Conservation (phyloP, 2,797 vertebrate genomes). For the Mormyrops attenuatus region DNA sequence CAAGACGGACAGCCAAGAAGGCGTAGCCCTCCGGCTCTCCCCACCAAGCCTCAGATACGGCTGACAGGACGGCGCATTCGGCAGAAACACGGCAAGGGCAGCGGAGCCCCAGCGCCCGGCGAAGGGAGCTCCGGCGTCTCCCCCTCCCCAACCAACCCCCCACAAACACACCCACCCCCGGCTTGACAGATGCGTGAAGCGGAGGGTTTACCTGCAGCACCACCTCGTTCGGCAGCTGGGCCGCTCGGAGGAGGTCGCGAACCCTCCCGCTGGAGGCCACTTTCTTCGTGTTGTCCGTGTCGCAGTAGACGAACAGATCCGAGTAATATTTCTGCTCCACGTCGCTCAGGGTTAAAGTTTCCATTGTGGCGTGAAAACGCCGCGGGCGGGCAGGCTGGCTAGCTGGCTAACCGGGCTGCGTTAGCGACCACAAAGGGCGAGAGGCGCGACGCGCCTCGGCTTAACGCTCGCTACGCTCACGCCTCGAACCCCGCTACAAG, state of each 20-base stretch:
- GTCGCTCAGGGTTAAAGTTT: conserved; percentile 90
- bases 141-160: not conserved
- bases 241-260: conserved; percentile 92
- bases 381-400: conserved; percentile 36
- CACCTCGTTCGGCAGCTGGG: conserved; percentile 90
- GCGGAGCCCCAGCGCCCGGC: not conserved
- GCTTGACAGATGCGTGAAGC: conserved; percentile 3
- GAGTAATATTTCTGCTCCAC: conserved; percentile 96
- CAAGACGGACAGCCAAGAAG: not conserved
- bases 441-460: conserved; percentile 25
- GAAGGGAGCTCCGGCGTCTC: not conserved
- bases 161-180: not conserved
- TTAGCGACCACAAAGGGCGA: conserved; percentile 24
- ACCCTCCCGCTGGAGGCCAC: conserved; percentile 88
- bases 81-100: not conserved
- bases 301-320: conserved; percentile 93
- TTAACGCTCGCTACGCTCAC: not conserved
- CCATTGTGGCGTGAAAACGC: conserved; percentile 66
- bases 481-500: not conserved
- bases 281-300: conserved; percentile 97
- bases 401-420: conserved; percentile 37
- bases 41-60: not conserved
- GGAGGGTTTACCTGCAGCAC: conserved; percentile 79
- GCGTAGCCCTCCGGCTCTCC: not conserved
- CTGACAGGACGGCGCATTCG: not conserved